Conservation (phyloP, 2,888 invertebrate species). For the Phasia obesa region DNA sequence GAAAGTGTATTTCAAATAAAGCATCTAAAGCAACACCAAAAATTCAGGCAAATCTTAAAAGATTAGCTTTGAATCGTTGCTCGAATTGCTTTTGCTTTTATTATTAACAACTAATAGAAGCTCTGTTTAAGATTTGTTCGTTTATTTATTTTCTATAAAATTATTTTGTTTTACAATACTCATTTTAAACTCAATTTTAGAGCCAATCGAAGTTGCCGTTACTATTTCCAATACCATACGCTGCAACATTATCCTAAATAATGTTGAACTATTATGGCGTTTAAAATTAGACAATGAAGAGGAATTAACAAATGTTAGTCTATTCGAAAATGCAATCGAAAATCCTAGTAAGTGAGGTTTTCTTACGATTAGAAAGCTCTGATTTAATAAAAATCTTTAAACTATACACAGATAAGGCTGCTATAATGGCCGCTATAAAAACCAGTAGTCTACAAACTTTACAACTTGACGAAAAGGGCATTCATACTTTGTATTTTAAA, state of each 20-base stretch:
- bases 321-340: constrained; percentile 76
- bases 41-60: too few relatives aligned
- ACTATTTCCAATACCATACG: constrained; percentile 84
- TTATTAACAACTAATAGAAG: too few relatives aligned
- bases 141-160: too few relatives aligned
- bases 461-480: constrained; percentile 81
- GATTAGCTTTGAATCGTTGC: too few relatives aligned
- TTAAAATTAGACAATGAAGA: constrained; percentile 81
- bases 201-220: constrained; percentile 89
- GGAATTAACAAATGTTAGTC: constrained; percentile 81
- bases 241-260: constrained; percentile 83
- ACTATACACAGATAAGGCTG: constrained; percentile 73
- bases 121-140: too few relatives aligned
- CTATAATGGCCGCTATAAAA: constrained; percentile 79
- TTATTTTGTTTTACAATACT: not conserved
- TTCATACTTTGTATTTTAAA: constrained; percentile 87
- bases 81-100: too few relatives aligned
- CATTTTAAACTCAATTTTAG: constrained; percentile 81
- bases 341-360: constrained; percentile 75
- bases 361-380: not conserved
- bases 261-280: constrained; percentile 81
- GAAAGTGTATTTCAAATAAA: too few relatives aligned
- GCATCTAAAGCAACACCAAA: too few relatives aligned
- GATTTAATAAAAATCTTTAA: not conserved
- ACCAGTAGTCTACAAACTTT: constrained; percentile 77